A percentile compares a stretch with the other conserved stretches of the same genome.
Conservation (phyloP, 2,797 vertebrate genomes). For the Semotilus atromaculatus region DNA sequence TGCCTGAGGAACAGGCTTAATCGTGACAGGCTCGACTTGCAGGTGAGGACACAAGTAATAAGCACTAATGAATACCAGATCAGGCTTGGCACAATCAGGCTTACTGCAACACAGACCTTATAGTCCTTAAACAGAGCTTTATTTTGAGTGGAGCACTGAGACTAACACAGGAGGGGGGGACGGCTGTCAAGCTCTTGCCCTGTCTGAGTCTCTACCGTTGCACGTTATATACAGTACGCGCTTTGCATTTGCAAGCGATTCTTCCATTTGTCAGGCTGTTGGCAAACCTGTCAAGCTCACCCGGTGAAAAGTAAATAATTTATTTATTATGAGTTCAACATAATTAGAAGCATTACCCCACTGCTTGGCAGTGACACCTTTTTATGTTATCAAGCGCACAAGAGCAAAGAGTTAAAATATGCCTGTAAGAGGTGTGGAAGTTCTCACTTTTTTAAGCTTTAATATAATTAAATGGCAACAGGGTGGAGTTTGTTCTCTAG, state of each 20-base stretch:
- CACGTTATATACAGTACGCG: slow-evolving; percentile 55
- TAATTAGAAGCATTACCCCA: slow-evolving; percentile 81
- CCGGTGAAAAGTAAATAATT: slow-evolving; percentile 80
- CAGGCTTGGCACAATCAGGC: slow-evolving; percentile 69
- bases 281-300: slow-evolving; percentile 82
- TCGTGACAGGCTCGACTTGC: slow-evolving; percentile 72
- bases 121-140: slow-evolving; percentile 78
- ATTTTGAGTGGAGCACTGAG: slow-evolving; percentile 65
- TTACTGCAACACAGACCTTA: slow-evolving; percentile 74
- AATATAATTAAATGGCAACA: slow-evolving; percentile 81
- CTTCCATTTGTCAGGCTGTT: slow-evolving; percentile 76
- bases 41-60: slow-evolving; percentile 80
- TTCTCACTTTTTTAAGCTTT: slow-evolving; percentile 73
- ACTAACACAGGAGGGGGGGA: slow-evolving; percentile 71
- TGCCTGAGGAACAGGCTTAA: slow-evolving; percentile 63
- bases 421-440: slow-evolving; percentile 73
- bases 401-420: slow-evolving; percentile 74
- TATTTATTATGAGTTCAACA: slow-evolving; percentile 85
- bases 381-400: slow-evolving; percentile 81
- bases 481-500: slow-evolving; percentile 46
- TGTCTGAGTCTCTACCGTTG: slow-evolving; percentile 69
- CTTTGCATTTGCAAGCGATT: slow-evolving; percentile 62
- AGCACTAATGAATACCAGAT: slow-evolving; percentile 73
- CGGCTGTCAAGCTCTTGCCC: slow-evolving; percentile 80
- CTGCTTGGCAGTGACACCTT: slow-evolving; percentile 77